Base-by-base conservation (phyloP, 2,113 vertebrate species). In the Bothrops jararaca region DNA sequence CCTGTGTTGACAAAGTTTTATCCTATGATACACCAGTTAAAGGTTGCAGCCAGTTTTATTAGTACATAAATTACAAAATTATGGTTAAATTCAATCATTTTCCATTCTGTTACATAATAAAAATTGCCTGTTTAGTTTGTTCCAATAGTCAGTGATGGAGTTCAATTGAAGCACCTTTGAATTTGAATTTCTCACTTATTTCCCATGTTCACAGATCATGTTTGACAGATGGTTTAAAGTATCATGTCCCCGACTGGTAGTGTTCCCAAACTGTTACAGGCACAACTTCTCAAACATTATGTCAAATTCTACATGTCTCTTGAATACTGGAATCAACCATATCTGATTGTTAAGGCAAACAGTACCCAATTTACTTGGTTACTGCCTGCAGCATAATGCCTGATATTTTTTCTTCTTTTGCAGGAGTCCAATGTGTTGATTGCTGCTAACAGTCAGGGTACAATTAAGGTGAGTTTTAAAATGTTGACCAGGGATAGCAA, bases 391-490 rank as follows among this genome's bases (percentile, higher is more conserved):
- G 23, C 24, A 34, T 54, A 56, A 89, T 57, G 3, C 91, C 93
- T 97, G 93, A 97, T 96, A 74, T n/a, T 90, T 69, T 91, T 94
- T 96, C 60, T 97, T 98, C 90, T 97, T 96, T 98, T 97, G 88
- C 94, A 99, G 99, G 99, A 99, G 96, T 99, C 99, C 96, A 99
- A 99, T 22, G 99, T 99, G 94, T 97, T 99, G 97, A 99, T 99
- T 96, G 99, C 99, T 98, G 99, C 99, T 97, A 99, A 99, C 98
- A 99, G 99, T 98, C 99, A 99, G 98, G 99, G 99, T 98, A 99
- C 99, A 97, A 99, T 99, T 97, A 99, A 99, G 99, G 99, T 99
- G 97, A 97, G 98, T 90, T 95, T 95, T 95, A 90, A 97, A 94
- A 0, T 0, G 54, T 93, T 93, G 88, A 8, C 86, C 92, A 92